Percentiles rank a stretch among this genome's conserved stretches.
Evolutionary conservation across 2,888 invertebrate genomes (phyloP).

Genomic region (Tenthredo mesomela): DNA sequence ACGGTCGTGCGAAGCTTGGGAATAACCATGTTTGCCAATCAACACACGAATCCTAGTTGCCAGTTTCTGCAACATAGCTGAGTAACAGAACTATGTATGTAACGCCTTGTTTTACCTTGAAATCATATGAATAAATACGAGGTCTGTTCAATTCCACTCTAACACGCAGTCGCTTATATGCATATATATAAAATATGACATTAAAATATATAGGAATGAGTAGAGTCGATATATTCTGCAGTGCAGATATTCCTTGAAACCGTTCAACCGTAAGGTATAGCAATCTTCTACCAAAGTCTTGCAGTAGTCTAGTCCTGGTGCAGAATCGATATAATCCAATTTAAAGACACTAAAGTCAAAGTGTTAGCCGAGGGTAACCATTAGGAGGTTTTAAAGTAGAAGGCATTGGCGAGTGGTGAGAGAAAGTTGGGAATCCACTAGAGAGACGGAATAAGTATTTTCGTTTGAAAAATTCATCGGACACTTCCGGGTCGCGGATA

Average conservation of each 20-base stretch:
- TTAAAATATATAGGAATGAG: background rate
- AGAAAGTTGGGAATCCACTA: slow-evolving; percentile 19
- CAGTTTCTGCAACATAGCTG: slow-evolving; percentile 29
- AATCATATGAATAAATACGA: background rate
- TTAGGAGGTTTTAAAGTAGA: background rate
- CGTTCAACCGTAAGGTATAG: background rate
- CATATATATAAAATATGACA: too few relatives aligned
- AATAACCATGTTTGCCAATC: slow-evolving; percentile 52
- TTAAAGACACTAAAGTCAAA: slow-evolving; percentile 36
- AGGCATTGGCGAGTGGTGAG: background rate
- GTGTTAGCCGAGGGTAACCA: slow-evolving; percentile 23
- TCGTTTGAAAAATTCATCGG: slow-evolving; percentile 31
- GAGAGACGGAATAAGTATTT: background rate
- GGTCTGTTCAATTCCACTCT: background rate
- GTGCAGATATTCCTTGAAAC: background rate
- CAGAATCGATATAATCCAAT: slow-evolving; percentile 41
- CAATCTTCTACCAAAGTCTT: background rate
- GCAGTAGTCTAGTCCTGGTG: background rate
- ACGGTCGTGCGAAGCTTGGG: background rate
- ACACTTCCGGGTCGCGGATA: background rate
- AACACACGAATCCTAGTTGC: slow-evolving; percentile 37
- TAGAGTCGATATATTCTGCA: background rate
- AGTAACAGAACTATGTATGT: background rate
- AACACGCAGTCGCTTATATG: background rate
- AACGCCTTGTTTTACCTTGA: background rate